Percentiles rank a stretch among this genome's conserved stretches.
Conservation (phyloP, 2,797 vertebrate genomes). For the Scolopax bukidnonensis region DNA sequence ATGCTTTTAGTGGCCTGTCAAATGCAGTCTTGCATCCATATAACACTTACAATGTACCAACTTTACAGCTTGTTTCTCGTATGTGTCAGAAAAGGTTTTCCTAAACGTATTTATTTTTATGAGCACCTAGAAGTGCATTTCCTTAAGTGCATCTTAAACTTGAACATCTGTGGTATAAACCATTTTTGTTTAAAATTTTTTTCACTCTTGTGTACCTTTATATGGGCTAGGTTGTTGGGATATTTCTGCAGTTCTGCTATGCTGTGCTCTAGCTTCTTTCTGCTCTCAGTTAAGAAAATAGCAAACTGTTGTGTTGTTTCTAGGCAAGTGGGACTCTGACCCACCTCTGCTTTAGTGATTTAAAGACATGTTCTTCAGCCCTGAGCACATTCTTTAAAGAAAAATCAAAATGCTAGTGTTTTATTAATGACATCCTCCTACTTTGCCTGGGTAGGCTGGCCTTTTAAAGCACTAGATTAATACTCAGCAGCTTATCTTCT, state of each 20-base stretch:
- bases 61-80: not conserved
- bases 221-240: not conserved
- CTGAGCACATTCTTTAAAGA: not conserved
- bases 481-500: constrained; percentile 1
- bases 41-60: not conserved
- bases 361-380: not conserved
- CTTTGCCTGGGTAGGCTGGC: constrained; percentile 25
- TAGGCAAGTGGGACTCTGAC: not conserved
- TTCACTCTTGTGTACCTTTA: not conserved
- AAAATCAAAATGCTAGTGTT: constrained; percentile 8
- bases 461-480: constrained; percentile 23
- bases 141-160: not conserved
- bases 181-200: not conserved
- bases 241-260: not conserved
- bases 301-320: not conserved
- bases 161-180: not conserved
- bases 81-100: not conserved
- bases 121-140: not conserved
- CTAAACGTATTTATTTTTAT: not conserved
- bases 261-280: not conserved
- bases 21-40: not conserved
- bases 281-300: not conserved
- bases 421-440: constrained; percentile 57
- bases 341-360: not conserved
- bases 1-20: not conserved